A percentile compares a stretch with the other conserved stretches of the same genome.
Evolutionary conservation across 37 sponge, comb jelly and placozoan species (phyloP).

Genomic region (Halisarca cf. caerulea): DNA sequence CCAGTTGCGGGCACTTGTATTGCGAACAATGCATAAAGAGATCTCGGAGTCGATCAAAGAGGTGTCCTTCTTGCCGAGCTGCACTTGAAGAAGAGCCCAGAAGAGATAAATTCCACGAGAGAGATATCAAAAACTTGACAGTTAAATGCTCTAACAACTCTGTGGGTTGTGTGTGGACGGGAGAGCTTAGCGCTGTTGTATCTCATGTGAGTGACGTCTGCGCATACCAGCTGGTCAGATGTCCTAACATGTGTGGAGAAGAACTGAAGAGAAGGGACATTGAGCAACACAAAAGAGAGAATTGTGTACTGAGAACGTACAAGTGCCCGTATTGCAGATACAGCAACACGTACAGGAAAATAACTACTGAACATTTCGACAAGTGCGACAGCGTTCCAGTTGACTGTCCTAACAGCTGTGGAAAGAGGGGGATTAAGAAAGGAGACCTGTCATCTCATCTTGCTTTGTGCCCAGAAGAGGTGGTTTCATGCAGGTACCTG

Average conservation of each 20-base stretch:
- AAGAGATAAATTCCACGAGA: slow-evolving; percentile 4
- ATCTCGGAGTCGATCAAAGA: too few species aligned
- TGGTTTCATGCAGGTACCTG: not conserved
- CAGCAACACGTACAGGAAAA: not conserved
- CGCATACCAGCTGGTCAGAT: too few species aligned
- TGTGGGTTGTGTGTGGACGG: not conserved
- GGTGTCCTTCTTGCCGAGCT: not conserved
- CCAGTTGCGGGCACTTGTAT: too few species aligned
- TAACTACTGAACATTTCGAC: not conserved
- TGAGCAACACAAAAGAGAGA: not conserved
- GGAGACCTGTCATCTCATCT: not conserved
- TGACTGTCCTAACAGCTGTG: slow-evolving; percentile 14
- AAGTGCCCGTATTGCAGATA: not conserved
- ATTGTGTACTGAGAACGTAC: not conserved
- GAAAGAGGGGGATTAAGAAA: not conserved
- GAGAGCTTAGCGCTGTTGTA: not conserved
- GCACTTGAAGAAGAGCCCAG: not conserved
- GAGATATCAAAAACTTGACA: not conserved
- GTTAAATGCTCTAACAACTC: not conserved
- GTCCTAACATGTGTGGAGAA: too few species aligned
- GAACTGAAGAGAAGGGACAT: not conserved
- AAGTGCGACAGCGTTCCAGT: not conserved
- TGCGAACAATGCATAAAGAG: too few species aligned
- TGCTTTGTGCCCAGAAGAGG: not conserved
- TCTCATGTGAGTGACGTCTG: not conserved